Evolutionary conservation across 2,113 vertebrate species (phyloP).

Genomic region (Cygnus buccinator): DNA sequence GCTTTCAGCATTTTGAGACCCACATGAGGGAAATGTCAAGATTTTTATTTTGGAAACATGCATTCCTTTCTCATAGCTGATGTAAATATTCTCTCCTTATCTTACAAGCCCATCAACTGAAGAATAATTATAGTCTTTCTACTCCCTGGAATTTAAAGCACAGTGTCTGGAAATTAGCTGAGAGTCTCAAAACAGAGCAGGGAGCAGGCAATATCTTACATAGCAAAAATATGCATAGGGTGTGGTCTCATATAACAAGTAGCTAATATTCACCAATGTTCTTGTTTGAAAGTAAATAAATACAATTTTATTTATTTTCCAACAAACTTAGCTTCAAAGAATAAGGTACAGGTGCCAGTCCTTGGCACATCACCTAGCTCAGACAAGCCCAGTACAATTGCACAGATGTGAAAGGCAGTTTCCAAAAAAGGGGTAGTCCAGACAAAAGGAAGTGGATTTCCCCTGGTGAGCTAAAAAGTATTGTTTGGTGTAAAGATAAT

Average conservation of each 20-base stretch:
- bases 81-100: conserved; percentile 63
- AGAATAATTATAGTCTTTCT: not conserved
- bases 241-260: not conserved
- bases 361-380: not conserved
- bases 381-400: not conserved
- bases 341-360: not conserved
- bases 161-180: not conserved
- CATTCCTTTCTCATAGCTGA: conserved; percentile 66
- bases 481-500: not conserved
- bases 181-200: not conserved
- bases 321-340: not conserved
- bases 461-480: not conserved
- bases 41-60: conserved; percentile 26
- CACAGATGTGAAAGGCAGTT: not conserved
- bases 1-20: not conserved
- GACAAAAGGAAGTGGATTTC: not conserved
- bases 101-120: conserved; percentile 24
- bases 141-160: not conserved
- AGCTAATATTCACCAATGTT: not conserved
- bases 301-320: not conserved
- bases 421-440: not conserved
- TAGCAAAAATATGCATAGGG: not conserved
- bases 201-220: not conserved
- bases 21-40: conserved; percentile 5
- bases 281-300: not conserved